These are phyloP conservation scores for Ctena decussata DNA, from an alignment of 2,888 invertebrate genomes.

Conservation along the genomic window DNA sequence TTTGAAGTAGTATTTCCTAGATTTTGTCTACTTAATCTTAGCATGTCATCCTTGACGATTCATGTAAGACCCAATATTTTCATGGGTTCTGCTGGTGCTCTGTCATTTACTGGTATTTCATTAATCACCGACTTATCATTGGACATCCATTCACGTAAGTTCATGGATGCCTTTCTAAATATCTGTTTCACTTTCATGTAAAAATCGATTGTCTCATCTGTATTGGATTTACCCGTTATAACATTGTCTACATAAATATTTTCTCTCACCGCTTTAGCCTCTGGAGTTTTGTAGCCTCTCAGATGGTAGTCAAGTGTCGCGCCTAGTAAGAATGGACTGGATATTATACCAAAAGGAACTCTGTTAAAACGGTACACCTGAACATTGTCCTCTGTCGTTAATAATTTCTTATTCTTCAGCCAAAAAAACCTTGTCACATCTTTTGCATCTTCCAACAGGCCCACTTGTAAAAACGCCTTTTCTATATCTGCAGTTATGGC, in stretches of 20 bases:
- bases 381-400: constrained; percentile 5
- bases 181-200: constrained; percentile 15
- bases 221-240: not conserved
- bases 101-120: too few relatives aligned
- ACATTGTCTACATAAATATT: too few relatives aligned
- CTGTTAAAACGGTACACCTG: constrained; percentile 14
- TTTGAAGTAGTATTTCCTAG: too few relatives aligned
- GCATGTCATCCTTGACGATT: constrained; percentile 13
- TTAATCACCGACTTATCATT: too few relatives aligned
- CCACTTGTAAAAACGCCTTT: constrained; percentile 32
- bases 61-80: constrained; percentile 25
- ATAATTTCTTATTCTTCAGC: not conserved
- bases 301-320: too few relatives aligned
- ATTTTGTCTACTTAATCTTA: too few relatives aligned
- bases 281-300: not conserved
- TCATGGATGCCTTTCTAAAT: constrained; percentile 16
- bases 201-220: not conserved
- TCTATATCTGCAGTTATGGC: constrained; percentile 33
- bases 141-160: not conserved
- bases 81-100: too few relatives aligned
- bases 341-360: too few relatives aligned
- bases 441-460: not conserved
- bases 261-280: not conserved
- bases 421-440: constrained; percentile 36
- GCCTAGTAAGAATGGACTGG: too few relatives aligned